These are phyloP conservation scores for Tympanuchus pallidicinctus DNA, from an alignment of 2,113 vertebrate species.

Conservation along the genomic window DNA sequence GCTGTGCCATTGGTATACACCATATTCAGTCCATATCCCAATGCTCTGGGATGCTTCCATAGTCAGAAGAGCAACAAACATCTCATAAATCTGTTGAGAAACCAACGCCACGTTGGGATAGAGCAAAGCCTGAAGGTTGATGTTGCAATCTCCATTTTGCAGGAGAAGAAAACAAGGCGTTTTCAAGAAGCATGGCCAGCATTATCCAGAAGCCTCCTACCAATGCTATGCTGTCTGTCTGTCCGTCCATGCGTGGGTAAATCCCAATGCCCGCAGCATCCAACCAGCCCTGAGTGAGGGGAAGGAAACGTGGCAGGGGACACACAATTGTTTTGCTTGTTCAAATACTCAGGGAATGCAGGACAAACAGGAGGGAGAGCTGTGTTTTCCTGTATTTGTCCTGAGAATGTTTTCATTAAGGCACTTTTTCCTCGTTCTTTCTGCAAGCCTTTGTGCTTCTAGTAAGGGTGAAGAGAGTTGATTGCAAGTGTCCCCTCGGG, in stretches of 20 bases:
- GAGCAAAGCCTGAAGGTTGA: neutral
- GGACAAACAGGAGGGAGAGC: neutral
- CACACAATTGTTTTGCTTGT: conserved; percentile 21
- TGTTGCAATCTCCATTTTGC: fast-evolving
- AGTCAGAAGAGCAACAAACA: neutral
- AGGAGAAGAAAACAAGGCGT: fast-evolving
- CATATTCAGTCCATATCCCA: neutral
- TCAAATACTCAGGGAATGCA: neutral
- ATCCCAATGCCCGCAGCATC: neutral
- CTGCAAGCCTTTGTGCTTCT: neutral
- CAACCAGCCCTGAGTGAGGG: neutral
- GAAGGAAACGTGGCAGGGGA: conserved; percentile 18
- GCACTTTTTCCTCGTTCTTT: conserved; percentile 4
- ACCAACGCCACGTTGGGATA: fast-evolving
- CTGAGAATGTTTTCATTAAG: neutral
- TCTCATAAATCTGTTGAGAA: fast-evolving
- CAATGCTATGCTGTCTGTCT: neutral
- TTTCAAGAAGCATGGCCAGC: neutral
- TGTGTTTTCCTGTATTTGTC: conserved; percentile 62
- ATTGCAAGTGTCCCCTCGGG: neutral
- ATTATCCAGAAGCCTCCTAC: fast-evolving
- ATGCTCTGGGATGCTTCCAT: neutral
- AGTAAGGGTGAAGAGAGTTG: neutral
- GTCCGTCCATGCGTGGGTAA: neutral
- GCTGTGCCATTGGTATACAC: neutral